Percentiles rank a stretch among this genome's conserved stretches.
Conservation (phyloP, 2,888 invertebrate species). For the Hecatera dysodea region DNA sequence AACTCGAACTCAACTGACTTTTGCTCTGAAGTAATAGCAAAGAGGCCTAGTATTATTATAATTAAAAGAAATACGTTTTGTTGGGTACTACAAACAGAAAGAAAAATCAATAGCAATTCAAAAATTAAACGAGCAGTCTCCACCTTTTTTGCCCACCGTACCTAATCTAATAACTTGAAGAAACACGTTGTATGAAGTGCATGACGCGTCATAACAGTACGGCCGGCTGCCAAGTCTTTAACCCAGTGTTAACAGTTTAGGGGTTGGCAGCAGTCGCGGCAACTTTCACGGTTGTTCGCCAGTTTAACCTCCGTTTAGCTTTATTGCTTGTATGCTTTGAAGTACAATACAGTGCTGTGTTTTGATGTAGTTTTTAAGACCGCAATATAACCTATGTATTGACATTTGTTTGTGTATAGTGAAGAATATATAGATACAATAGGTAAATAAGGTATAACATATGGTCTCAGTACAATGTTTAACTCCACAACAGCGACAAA, state of each 20-base stretch:
- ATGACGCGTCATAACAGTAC: slow-evolving; percentile 51
- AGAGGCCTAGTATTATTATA: no score
- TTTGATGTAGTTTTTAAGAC: slow-evolving; percentile 7
- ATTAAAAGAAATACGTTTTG: no score
- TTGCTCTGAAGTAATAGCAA: no score
- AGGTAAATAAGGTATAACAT: no score
- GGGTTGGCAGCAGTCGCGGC: slow-evolving; percentile 54
- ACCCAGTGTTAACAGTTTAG: slow-evolving; percentile 45
- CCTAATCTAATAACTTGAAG: slow-evolving; percentile 21
- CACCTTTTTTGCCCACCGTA: not conserved
- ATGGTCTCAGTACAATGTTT: no score
- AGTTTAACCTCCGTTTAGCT: slow-evolving; percentile 49
- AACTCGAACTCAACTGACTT: no score
- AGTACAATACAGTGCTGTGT: slow-evolving; percentile 16
- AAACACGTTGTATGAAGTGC: slow-evolving; percentile 26
- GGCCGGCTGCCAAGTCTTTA: slow-evolving; percentile 55
- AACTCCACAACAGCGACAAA: no score
- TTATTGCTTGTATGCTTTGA: slow-evolving; percentile 40
- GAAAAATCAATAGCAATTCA: no score
- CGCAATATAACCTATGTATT: no score
- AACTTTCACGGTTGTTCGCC: slow-evolving; percentile 52
- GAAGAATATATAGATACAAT: no score
- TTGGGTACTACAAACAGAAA: no score
- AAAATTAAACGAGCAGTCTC: not conserved
- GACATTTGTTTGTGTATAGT: no score